Conservation (phyloP, 2,797 vertebrate species). For the Gila robusta region DNA sequence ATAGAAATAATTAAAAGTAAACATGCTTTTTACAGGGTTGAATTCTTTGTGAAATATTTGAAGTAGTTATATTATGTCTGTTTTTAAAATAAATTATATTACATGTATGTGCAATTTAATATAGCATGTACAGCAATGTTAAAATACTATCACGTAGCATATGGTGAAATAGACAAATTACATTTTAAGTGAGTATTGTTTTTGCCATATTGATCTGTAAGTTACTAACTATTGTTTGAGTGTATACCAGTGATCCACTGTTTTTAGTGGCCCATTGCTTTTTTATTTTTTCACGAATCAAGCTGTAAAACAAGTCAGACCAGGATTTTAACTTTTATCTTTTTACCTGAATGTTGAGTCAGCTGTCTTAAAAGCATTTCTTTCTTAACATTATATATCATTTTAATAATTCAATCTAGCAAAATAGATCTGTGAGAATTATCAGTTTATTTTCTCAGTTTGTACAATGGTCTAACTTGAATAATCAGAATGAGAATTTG, state of each 20-base stretch:
- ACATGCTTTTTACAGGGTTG: not conserved
- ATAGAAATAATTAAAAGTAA: not conserved
- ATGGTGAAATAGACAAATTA: not conserved
- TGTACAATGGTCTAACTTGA: not conserved
- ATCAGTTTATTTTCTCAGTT: not conserved
- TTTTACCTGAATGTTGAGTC: not conserved
- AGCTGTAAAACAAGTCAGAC: not conserved
- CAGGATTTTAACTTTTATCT: not conserved
- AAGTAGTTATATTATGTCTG: not conserved
- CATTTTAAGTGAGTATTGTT: not conserved
- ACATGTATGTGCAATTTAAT: not conserved
- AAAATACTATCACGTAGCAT: not conserved
- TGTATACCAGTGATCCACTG: not conserved
- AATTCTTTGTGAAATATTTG: not conserved
- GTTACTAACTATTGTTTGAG: constrained; percentile 3
- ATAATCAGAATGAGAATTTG: not conserved
- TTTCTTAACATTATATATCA: not conserved
- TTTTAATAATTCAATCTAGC: not conserved
- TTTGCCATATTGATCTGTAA: not conserved
- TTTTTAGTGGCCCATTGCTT: not conserved
- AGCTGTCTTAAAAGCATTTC: not conserved
- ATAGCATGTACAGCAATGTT: not conserved
- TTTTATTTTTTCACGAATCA: not conserved
- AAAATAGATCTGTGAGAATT: not conserved
- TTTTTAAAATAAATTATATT: not conserved